A percentile compares a stretch with the other conserved stretches of the same genome.
These are phyloP conservation scores for Melinaea menophilus DNA, from an alignment of 2,888 invertebrate genomes.

Conservation along the genomic window DNA sequence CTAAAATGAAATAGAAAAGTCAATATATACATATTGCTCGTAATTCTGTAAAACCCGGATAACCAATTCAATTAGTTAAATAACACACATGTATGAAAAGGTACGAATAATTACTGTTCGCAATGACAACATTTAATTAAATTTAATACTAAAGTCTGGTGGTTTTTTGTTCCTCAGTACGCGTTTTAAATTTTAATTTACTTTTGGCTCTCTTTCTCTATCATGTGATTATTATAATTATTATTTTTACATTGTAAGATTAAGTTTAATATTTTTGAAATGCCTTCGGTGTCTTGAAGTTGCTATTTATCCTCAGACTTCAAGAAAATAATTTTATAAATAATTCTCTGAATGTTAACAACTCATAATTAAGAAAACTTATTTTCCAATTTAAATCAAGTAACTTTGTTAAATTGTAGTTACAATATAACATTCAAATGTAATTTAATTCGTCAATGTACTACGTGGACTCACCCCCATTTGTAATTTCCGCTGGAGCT, in stretches of 20 bases:
- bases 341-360: too few species aligned
- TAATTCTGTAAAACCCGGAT: too few species aligned
- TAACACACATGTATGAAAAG: conserved; percentile 13
- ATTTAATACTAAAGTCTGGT: background rate
- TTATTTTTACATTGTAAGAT: too few species aligned
- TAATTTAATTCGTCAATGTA: background rate
- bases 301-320: too few species aligned
- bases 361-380: too few species aligned
- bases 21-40: too few species aligned
- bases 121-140: conserved; percentile 7
- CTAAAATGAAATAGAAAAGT: too few species aligned
- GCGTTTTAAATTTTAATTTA: background rate
- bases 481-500: conserved; percentile 3
- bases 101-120: conserved; percentile 12
- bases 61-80: conserved; percentile 3
- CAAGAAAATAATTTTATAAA: too few species aligned
- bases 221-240: too few species aligned
- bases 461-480: background rate
- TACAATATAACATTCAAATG: background rate
- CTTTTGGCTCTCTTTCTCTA: background rate
- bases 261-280: too few species aligned
- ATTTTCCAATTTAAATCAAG: too few species aligned
- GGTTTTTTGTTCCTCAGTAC: background rate
- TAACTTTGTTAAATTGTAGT: background rate
- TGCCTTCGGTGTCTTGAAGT: too few species aligned